Conservation (phyloP, 2,888 invertebrate genomes). For the Amiota communis region DNA sequence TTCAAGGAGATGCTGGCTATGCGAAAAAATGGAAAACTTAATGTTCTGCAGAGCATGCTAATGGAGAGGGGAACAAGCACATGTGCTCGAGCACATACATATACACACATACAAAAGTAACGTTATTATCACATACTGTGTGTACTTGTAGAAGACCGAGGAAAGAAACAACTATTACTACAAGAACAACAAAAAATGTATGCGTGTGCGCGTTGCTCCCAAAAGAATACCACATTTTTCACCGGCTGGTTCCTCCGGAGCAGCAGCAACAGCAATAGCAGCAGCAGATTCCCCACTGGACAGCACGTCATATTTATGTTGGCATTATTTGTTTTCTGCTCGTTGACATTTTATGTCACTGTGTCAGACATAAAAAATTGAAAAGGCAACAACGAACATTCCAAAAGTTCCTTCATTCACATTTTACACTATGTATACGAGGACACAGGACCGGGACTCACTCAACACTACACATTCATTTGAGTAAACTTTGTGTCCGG, state of each 20-base stretch:
- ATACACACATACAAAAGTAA: too few relatives aligned
- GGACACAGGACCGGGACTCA: background rate
- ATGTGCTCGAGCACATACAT: too few relatives aligned
- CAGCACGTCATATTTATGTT: conserved; percentile 12
- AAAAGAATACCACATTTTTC: conserved; percentile 60
- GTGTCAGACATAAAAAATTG: conserved; percentile 64
- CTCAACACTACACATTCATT: conserved; percentile 20
- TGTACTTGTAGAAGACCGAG: conserved; percentile 32
- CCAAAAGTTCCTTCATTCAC: conserved; percentile 46
- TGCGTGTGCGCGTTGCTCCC: conserved; percentile 54
- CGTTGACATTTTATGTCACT: conserved; percentile 67
- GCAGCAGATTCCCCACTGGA: conserved; percentile 31
- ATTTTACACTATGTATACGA: too few relatives aligned
- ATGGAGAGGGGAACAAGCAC: too few relatives aligned
- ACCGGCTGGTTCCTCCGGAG: conserved; percentile 39
- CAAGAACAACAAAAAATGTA: conserved; percentile 29
- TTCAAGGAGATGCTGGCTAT: too few relatives aligned
- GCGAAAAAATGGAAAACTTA: too few relatives aligned
- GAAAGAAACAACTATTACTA: conserved; percentile 66
- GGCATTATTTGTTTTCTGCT: conserved; percentile 61
- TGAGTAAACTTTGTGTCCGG: conserved; percentile 37
- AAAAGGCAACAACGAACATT: background rate
- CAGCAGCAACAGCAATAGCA: conserved; percentile 32
- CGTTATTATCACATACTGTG: background rate
- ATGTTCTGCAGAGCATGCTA: too few relatives aligned